Evolutionary conservation across 2,888 invertebrate genomes (phyloP), one percentile per base, ranked within the genome.

Genomic region (Drosophila prostipennis): DNA sequence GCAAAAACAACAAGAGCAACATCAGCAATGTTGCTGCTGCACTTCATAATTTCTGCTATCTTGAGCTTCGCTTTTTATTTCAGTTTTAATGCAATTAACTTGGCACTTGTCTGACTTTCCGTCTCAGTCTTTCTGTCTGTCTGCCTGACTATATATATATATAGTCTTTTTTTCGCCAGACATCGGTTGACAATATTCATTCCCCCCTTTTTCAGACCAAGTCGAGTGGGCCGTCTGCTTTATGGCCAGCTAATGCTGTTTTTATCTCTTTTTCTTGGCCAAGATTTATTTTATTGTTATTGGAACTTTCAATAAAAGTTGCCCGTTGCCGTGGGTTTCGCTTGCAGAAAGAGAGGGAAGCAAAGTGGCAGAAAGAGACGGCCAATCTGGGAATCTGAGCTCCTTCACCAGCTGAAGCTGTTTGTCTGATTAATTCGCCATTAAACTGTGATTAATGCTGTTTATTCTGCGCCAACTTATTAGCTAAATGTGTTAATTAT

Each of bases 401-500:
- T 46, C 14, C 46, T 46, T 10, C 11, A 37, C 26, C 46, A 46
- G 45, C 40, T 32, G 8, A 52, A 46, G 79, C 71, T 81, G 79
- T 77, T 80, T 81, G 87, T 73, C 86, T 80, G 75, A 88, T 88
- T 88, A 88, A 84, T 76, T 72, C 74, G 67, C 79, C 76, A 89
- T 85, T 89, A 81, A 76, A 81, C 76, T 72, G 80, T 87, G 89
- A 85, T 89, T 89, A 84, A 89, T 89, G 89, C 64, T 84, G 89
- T 87, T 88, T 89, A 84, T 78, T 88, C 80, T 87, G 70, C 77
- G 70, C 59, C 74, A 88, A 87, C 78, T 87, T 87, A 89, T 84
- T 89, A 89, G 82, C 82, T 73, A 87, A 87, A 84, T 84, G 84
- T 87, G 87, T 88, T 89, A 88, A 89, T 87, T 89, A 88, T 88